These are phyloP conservation scores for Coelopa frigida DNA, from an alignment of 1,140 invertebrate genomes.

Conservation along the genomic window DNA sequence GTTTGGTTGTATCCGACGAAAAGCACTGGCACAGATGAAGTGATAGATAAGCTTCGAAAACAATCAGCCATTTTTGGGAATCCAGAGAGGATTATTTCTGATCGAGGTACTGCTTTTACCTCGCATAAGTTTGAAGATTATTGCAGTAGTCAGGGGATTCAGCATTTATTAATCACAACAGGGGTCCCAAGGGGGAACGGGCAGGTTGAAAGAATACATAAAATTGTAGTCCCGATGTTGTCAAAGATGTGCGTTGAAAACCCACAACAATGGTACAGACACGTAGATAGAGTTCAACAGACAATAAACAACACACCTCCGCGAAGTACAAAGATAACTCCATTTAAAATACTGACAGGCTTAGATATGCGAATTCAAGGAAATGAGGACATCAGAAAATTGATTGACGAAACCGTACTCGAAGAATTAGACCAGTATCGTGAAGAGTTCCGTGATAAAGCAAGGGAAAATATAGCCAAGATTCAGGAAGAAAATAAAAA, in stretches of 20 bases:
- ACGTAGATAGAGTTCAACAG: constrained; percentile 26
- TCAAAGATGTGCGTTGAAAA: constrained; percentile 24
- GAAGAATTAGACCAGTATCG: constrained; percentile 16
- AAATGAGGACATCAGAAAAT: constrained; percentile 18
- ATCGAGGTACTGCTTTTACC: too few relatives aligned
- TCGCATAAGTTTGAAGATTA: too few relatives aligned
- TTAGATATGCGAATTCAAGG: constrained; percentile 24
- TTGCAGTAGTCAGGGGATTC: too few relatives aligned
- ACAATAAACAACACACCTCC: constrained; percentile 32
- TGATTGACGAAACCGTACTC: constrained; percentile 29
- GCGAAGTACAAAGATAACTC: constrained; percentile 28
- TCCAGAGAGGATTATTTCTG: too few relatives aligned
- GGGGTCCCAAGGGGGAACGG: constrained; percentile 23
- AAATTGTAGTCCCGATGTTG: constrained; percentile 25
- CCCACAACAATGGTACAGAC: constrained; percentile 29
- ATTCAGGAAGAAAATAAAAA: constrained; percentile 36
- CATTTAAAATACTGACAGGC: constrained; percentile 34
- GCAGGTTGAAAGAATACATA: constrained; percentile 26
- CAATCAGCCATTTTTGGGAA: too few relatives aligned
- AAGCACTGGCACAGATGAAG: too few relatives aligned
- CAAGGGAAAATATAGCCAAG: constrained; percentile 29
- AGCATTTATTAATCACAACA: too few relatives aligned
- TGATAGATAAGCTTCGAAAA: too few relatives aligned
- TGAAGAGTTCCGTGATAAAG: constrained; percentile 7
- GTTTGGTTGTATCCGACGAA: too few relatives aligned